Conservation (phyloP, 2,113 vertebrate genomes). For the Gymnarchus niloticus region DNA sequence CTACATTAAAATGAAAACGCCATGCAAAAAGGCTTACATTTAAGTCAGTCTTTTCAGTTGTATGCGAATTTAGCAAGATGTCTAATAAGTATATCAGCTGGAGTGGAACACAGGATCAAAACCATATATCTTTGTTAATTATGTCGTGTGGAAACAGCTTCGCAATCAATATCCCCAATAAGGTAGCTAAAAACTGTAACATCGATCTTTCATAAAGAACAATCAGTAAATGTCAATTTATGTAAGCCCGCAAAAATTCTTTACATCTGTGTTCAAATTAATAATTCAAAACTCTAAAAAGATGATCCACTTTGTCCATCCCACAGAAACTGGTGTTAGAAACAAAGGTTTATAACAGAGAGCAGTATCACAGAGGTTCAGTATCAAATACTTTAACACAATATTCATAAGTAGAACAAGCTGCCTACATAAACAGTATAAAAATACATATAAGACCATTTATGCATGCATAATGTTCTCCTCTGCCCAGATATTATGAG, state of each 20-base stretch:
- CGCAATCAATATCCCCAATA: neutral
- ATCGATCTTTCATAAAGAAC: neutral
- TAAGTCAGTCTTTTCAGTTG: neutral
- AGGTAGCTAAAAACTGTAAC: neutral
- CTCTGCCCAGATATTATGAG: too few relatives aligned
- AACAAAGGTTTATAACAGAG: neutral
- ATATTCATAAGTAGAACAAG: neutral
- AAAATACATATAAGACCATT: too few relatives aligned
- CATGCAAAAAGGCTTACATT: neutral
- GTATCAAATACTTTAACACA: neutral
- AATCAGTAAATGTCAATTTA: neutral
- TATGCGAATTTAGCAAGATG: neutral
- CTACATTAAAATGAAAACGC: neutral
- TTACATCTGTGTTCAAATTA: neutral
- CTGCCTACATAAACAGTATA: too few relatives aligned
- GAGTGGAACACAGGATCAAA: neutral
- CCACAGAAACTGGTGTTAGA: conserved; percentile 2
- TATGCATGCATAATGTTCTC: too few relatives aligned
- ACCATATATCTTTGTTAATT: neutral
- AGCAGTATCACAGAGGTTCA: neutral
- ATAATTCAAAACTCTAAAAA: neutral
- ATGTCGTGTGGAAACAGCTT: neutral
- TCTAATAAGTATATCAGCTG: neutral
- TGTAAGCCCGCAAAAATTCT: neutral
- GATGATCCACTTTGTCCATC: neutral